These are phyloP conservation scores for Papilio polytes DNA, from an alignment of 1,140 invertebrate species.

Conservation along the genomic window DNA sequence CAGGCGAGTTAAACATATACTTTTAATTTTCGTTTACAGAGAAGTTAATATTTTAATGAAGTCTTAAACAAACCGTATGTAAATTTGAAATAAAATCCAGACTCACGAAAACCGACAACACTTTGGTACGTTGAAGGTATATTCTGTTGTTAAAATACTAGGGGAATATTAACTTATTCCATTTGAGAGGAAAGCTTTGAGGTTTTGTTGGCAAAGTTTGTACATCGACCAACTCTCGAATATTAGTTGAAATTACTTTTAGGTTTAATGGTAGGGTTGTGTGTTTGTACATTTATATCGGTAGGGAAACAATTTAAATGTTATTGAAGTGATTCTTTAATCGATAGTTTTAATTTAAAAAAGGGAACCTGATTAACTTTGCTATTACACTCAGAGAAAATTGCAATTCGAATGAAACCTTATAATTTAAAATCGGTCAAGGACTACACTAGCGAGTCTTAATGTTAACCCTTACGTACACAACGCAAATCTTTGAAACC, in stretches of 20 bases:
- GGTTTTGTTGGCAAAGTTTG: conserved; percentile 20
- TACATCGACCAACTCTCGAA: conserved; percentile 2
- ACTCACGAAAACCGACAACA: not conserved
- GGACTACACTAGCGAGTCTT: not conserved
- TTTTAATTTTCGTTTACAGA: not conserved
- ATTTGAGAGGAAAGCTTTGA: conserved; percentile 27
- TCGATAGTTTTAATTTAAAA: not conserved
- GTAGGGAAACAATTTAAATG: not conserved
- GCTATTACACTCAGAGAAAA: not conserved
- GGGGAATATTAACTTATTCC: conserved; percentile 5
- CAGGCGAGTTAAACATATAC: too few relatives aligned
- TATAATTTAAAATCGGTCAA: not conserved
- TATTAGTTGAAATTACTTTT: conserved; percentile 27
- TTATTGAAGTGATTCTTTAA: not conserved
- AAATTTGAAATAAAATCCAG: conserved; percentile 1
- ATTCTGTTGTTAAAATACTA: conserved; percentile 11
- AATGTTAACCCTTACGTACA: not conserved
- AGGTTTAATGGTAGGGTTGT: not conserved
- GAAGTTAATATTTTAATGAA: not conserved
- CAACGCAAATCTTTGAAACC: too few relatives aligned
- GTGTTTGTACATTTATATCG: not conserved
- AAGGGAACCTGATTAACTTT: not conserved
- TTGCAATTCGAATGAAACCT: not conserved
- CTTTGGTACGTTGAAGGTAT: not conserved
- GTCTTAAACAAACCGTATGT: not conserved